Base-by-base conservation (phyloP, 37 sponge, comb jelly and placozoan species). In the Chondrilla cf. caribensis region DNA sequence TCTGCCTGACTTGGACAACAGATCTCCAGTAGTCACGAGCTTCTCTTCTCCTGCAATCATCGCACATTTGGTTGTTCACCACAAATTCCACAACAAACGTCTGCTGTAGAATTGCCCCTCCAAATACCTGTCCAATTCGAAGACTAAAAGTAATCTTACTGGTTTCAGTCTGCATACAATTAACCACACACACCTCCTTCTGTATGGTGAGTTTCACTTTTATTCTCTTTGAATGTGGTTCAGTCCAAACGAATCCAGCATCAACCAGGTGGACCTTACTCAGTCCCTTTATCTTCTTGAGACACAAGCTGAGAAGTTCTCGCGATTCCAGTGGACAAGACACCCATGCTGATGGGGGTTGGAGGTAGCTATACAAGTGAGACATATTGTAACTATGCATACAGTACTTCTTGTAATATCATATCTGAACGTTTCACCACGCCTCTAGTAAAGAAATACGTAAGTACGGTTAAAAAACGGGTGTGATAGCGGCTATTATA, bases 221-320 rank as follows among this genome's bases (percentile, higher is more conserved):
- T 37, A 98, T 70, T 51, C 99, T 92, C 88, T 96, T 93, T 26
- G 99, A 98, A 79, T 98, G 99, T 8, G 99, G 97, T 54, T 98
- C 99, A 14, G 99, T 98, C 99, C 99, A 98, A 19, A 93, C 82
- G 60, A 98, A 98, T 47, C 89, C 89, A 15, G 99, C 99, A 55
- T 98, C 97, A 9, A 98, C 94, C 58, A 98, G 85, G 33, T 88
- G 95, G 15, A 97, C 90, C 84, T 94, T 87, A 43, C 32, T 72
- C 32, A 92, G 73, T 18, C 94, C 94, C 57, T 93, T 93, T 54
- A 98, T 78, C 62, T 86, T 87, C 92, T 96, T 98, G 40, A 98
- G 86, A 55, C 99, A 98, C 31, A 96, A 58, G 21, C 90, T 77
- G 33, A 98, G 92, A 0, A 98, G 90, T 78, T 98, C 97, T 8